These are phyloP conservation scores for Dendrolimus houi DNA, from an alignment of 2,888 invertebrate species.

Conservation along the genomic window DNA sequence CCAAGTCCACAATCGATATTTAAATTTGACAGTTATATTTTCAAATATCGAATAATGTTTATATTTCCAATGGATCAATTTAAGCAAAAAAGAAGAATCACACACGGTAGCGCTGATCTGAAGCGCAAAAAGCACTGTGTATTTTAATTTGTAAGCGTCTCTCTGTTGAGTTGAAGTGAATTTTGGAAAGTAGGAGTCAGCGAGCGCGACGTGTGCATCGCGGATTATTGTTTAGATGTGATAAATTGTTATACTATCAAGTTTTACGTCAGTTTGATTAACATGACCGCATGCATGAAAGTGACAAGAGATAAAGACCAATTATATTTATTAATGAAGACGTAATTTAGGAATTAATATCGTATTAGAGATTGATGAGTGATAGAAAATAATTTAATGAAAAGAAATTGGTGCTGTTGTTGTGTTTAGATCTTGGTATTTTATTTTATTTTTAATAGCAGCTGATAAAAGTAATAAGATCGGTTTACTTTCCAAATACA, in stretches of 20 bases:
- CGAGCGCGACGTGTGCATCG: slow-evolving; percentile 41
- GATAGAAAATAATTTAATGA: no score
- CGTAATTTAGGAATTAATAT: no score
- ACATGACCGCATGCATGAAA: no score
- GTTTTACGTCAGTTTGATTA: neutral
- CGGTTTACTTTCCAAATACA: no score
- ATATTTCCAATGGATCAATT: neutral
- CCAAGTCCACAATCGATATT: neutral
- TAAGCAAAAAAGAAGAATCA: neutral
- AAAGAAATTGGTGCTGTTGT: no score
- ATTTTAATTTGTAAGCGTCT: slow-evolving; percentile 31
- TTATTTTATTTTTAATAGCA: no score
- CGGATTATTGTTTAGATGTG: slow-evolving; percentile 12
- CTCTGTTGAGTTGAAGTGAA: slow-evolving; percentile 41
- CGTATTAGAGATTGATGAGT: no score
- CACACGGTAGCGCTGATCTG: neutral
- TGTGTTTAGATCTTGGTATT: no score
- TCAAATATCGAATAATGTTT: neutral
- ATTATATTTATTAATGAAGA: no score
- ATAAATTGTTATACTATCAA: slow-evolving; percentile 23
- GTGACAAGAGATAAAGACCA: no score
- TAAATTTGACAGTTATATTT: neutral
- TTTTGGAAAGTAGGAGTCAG: slow-evolving; percentile 65
- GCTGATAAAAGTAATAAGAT: no score
- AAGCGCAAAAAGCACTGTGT: slow-evolving; percentile 33